phyloP scores from a whole-genome alignment of 2,797 vertebrate genomes.

The Eospalax fontanierii region DNA sequence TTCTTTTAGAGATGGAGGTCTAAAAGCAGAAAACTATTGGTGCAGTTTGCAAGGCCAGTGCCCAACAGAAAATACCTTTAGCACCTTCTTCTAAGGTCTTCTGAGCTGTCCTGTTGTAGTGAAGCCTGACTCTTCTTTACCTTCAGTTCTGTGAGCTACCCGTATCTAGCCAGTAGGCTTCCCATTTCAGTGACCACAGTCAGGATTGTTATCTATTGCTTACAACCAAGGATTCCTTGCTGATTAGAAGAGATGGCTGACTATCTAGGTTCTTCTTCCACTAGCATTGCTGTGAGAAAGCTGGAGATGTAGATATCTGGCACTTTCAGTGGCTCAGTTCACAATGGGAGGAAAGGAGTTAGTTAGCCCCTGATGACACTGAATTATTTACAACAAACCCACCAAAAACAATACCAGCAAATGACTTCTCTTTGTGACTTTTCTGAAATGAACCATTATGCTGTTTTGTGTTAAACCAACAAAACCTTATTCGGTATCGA shows the following conservation, averaged over 20 bases:
- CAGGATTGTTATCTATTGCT: neutral
- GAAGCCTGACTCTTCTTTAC: neutral
- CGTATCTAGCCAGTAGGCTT: neutral
- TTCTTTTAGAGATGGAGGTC: neutral
- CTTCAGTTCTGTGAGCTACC: neutral
- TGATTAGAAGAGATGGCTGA: neutral
- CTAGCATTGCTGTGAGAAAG: too few relatives aligned
- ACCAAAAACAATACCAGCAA: neutral
- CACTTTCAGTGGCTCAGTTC: neutral
- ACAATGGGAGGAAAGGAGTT: neutral
- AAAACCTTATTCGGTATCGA: neutral
- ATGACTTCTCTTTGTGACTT: neutral
- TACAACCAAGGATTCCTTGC: neutral
- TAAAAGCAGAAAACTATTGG: neutral
- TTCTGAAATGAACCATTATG: neutral
- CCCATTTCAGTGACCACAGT: neutral
- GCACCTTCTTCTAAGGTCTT: neutral
- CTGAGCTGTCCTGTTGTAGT: neutral
- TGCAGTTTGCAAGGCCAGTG: neutral
- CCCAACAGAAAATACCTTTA: neutral
- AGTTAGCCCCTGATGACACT: neutral
- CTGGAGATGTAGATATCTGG: neutral
- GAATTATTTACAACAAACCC: neutral
- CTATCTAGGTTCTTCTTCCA: neutral
- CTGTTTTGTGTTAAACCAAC: slow-evolving; percentile 41